Conservation (phyloP, 1,140 invertebrate species). For the Diorhabda elongata region DNA sequence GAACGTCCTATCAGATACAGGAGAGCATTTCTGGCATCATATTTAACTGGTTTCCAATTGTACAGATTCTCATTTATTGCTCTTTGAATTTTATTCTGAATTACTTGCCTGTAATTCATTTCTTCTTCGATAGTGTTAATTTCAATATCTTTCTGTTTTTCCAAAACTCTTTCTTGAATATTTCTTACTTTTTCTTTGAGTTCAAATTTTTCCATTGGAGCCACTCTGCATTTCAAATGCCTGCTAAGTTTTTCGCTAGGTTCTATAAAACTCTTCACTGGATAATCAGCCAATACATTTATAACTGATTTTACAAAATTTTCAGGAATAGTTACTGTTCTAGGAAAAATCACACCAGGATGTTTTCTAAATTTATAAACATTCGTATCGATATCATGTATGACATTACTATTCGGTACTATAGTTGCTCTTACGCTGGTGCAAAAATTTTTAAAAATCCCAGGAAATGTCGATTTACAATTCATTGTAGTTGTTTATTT, state of each 20-base stretch:
- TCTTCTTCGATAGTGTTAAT: slow-evolving; percentile 52
- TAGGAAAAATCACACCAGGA: slow-evolving; percentile 58
- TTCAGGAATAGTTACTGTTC: slow-evolving; percentile 53
- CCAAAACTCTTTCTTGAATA: slow-evolving; percentile 47
- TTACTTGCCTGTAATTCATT: slow-evolving; percentile 30
- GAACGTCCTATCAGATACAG: slow-evolving; percentile 68
- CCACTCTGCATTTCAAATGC: slow-evolving; percentile 57
- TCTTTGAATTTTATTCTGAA: slow-evolving; percentile 42
- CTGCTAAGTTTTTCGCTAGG: slow-evolving; percentile 54
- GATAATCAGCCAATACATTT: slow-evolving; percentile 53
- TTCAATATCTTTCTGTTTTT: slow-evolving; percentile 51
- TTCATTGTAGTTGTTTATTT: too few species aligned
- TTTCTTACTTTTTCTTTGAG: slow-evolving; percentile 47
- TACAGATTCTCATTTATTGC: slow-evolving; percentile 58
- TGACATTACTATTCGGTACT: slow-evolving; percentile 50
- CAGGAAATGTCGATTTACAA: too few species aligned
- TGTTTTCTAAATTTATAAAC: slow-evolving; percentile 63
- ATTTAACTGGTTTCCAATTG: slow-evolving; percentile 68
- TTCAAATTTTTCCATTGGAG: slow-evolving; percentile 58
- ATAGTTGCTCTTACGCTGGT: slow-evolving; percentile 37
- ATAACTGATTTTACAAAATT: slow-evolving; percentile 54
- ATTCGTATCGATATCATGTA: slow-evolving; percentile 54
- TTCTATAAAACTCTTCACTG: slow-evolving; percentile 51
- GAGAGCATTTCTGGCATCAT: slow-evolving; percentile 57
- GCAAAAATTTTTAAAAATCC: neutral